Evolutionary conservation across 2,113 vertebrate genomes (phyloP).

Genomic region (Oceanodroma tethys): DNA sequence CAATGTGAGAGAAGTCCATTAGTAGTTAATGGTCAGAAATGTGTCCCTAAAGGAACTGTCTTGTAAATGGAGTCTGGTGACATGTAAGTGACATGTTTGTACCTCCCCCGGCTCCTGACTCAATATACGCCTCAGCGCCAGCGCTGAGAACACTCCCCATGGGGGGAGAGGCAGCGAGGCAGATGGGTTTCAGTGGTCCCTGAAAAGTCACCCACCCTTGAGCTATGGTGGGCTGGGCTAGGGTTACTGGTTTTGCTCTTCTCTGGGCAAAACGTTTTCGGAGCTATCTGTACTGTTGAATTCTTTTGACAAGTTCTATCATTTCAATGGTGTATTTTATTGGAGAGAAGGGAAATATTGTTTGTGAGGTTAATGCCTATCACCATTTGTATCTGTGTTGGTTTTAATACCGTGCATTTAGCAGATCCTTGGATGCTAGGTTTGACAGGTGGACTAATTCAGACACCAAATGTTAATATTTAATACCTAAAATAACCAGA

Average conservation of each 20-base stretch:
- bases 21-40: slow-evolving; percentile 14
- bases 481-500: neutral
- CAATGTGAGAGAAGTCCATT: neutral
- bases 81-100: neutral
- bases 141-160: neutral
- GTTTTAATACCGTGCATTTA: neutral
- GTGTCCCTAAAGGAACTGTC: neutral
- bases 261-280: neutral
- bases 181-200: neutral
- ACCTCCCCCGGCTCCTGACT: neutral
- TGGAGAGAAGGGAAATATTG: neutral
- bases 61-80: neutral
- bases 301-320: neutral
- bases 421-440: neutral
- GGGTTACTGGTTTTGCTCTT: neutral
- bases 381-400: accelerated
- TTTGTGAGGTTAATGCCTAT: neutral
- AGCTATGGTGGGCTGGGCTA: neutral
- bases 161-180: neutral
- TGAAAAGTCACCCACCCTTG: neutral
- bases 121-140: neutral
- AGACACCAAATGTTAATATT: neutral
- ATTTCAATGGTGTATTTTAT: neutral
- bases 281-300: neutral
- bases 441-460: neutral